Evolutionary conservation across 2,113 vertebrate genomes (phyloP).

Genomic region (Benitochromis conjunctus): DNA sequence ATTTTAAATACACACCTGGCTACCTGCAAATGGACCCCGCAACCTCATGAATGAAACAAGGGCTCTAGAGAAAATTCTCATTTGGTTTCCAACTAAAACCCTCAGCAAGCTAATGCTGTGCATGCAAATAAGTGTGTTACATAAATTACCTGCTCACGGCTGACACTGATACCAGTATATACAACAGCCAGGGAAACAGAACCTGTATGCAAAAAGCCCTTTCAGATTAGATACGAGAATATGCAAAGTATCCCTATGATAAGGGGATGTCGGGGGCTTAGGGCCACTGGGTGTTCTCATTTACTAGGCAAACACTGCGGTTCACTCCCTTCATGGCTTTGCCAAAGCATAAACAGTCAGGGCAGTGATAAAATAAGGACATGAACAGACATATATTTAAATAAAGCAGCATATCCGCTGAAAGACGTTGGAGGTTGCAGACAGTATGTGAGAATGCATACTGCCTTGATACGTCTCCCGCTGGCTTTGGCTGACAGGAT

Average conservation of each 20-base stretch:
- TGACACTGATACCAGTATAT: conserved; percentile 33
- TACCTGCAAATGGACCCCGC: conserved; percentile 17
- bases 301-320: conserved; percentile 69
- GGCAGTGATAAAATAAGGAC: conserved; percentile 48
- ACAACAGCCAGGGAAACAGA: conserved; percentile 57
- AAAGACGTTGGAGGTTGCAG: conserved; percentile 42
- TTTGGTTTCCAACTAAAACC: conserved; percentile 28
- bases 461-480: conserved; percentile 46
- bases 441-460: conserved; percentile 18
- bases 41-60: conserved; percentile 21
- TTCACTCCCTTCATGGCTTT: conserved; percentile 48
- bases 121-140: conserved; percentile 63
- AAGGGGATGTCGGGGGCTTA: conserved; percentile 29
- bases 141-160: conserved; percentile 49
- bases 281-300: conserved; percentile 61
- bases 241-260: conserved; percentile 61
- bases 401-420: conserved; percentile 35
- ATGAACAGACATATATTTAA: conserved; percentile 56
- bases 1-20: conserved; percentile 40
- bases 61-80: conserved; percentile 12
- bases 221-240: conserved; percentile 64
- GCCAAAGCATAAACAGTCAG: conserved; percentile 61
- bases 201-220: conserved; percentile 67
- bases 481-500: conserved; percentile 55
- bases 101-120: conserved; percentile 19